These are phyloP conservation scores for Myopa testacea DNA, from an alignment of 2,888 invertebrate genomes.

Conservation along the genomic window DNA sequence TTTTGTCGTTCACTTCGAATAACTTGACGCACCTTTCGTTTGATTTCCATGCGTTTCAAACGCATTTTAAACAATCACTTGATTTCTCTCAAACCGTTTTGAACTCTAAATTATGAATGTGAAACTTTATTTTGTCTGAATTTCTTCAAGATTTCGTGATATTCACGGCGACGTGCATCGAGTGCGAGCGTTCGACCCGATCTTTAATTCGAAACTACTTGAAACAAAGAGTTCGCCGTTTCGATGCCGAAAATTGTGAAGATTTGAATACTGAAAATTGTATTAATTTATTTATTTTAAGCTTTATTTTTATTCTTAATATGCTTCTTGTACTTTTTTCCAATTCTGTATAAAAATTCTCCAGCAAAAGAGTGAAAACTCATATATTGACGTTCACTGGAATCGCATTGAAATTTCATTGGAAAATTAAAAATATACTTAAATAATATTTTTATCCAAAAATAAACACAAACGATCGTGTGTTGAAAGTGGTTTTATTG, in stretches of 20 bases:
- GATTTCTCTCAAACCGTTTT: neutral
- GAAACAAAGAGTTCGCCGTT: constrained; percentile 14
- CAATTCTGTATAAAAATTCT: too few relatives aligned
- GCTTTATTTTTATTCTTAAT: neutral
- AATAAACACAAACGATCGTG: too few relatives aligned
- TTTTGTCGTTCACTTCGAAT: neutral
- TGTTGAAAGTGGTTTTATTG: too few relatives aligned
- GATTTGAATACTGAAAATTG: constrained; percentile 3
- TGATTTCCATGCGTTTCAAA: constrained; percentile 33
- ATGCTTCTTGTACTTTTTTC: too few relatives aligned
- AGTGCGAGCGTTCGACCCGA: constrained; percentile 13
- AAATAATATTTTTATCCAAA: too few relatives aligned
- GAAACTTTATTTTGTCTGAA: neutral
- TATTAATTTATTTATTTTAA: constrained; percentile 1
- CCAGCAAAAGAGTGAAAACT: too few relatives aligned
- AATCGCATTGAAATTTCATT: too few relatives aligned
- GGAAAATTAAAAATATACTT: too few relatives aligned
- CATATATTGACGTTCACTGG: too few relatives aligned
- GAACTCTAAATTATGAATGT: neutral
- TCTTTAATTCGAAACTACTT: constrained; percentile 27
- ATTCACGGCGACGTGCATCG: neutral
- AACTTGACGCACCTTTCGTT: constrained; percentile 28
- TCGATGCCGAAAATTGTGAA: neutral
- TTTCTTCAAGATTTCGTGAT: neutral
- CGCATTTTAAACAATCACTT: constrained; percentile 16